Evolutionary conservation across 53 echinoderm and acorn worm genomes (phyloP).

Genomic region (Holothuria scabra): DNA sequence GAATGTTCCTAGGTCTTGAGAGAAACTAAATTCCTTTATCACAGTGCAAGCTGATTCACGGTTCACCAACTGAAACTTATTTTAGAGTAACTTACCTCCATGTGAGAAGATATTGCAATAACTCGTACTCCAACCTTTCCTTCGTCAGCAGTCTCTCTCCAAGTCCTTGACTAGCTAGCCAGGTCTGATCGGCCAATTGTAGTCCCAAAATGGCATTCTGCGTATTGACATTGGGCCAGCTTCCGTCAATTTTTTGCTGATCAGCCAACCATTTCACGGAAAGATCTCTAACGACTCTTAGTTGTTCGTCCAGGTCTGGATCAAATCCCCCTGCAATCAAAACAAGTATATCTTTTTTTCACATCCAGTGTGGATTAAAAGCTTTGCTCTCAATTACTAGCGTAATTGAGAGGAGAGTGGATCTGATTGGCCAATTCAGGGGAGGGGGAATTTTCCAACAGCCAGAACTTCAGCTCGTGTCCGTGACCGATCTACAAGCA

Average conservation of each 20-base stretch:
- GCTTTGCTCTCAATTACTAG: too few species aligned
- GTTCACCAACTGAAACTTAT: too few species aligned
- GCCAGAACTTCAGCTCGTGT: too few species aligned
- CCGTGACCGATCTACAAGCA: too few species aligned
- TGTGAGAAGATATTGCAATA: constrained; percentile 10
- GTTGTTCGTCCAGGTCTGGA: constrained; percentile 10
- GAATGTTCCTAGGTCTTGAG: too few species aligned
- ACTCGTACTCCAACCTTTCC: constrained; percentile 12
- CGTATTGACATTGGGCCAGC: constrained; percentile 26
- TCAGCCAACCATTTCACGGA: constrained; percentile 1
- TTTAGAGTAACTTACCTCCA: constrained; percentile 36
- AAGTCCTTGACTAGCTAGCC: neutral
- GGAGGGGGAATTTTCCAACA: too few species aligned
- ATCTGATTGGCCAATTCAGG: too few species aligned
- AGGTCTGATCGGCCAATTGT: constrained; percentile 8
- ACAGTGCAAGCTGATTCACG: too few species aligned
- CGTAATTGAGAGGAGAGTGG: too few species aligned
- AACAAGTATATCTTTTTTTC: too few species aligned
- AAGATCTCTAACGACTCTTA: neutral
- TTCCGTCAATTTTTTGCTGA: constrained; percentile 23
- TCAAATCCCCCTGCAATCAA: constrained; percentile 17
- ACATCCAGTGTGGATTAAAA: too few species aligned
- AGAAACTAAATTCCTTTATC: too few species aligned
- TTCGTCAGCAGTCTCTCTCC: neutral
- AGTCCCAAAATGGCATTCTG: constrained; percentile 35